Percentiles rank a stretch among this genome's conserved stretches.
Conservation (phyloP, 2,888 invertebrate species). For the Brachycybe producta region DNA sequence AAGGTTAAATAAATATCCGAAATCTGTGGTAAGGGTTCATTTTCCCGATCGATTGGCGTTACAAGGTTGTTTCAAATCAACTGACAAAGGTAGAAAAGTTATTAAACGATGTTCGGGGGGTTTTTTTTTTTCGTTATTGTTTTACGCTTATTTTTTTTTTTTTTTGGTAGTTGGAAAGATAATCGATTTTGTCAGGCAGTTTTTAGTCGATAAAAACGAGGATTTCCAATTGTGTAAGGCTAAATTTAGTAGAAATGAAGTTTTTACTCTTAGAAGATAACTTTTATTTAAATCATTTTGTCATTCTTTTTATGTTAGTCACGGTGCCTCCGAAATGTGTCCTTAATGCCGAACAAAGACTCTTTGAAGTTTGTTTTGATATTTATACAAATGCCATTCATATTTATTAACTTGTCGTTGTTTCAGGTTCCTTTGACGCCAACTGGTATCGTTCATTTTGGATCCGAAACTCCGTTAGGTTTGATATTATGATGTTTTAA, state of each 20-base stretch:
- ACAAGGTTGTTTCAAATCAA: slow-evolving; percentile 70
- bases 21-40: slow-evolving; percentile 65
- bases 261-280: background rate
- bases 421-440: slow-evolving; percentile 57
- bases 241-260: background rate
- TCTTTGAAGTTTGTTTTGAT: slow-evolving; percentile 17
- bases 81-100: slow-evolving; percentile 42
- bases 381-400: slow-evolving; percentile 2
- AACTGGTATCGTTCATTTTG: slow-evolving; percentile 60
- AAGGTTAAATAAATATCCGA: slow-evolving; percentile 53
- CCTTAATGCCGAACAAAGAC: slow-evolving; percentile 5
- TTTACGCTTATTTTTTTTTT: background rate
- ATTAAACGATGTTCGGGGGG: too few species aligned
- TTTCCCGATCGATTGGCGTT: slow-evolving; percentile 75
- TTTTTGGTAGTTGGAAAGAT: slow-evolving; percentile 45
- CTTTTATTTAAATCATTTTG: slow-evolving; percentile 1
- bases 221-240: slow-evolving; percentile 67
- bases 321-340: slow-evolving; percentile 11
- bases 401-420: slow-evolving; percentile 26
- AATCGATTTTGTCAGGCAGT: slow-evolving; percentile 56
- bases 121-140: too few species aligned
- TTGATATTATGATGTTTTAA: background rate
- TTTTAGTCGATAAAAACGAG: slow-evolving; percentile 49
- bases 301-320: slow-evolving; percentile 7
- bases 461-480: slow-evolving; percentile 29